Conservation (phyloP, 2,888 invertebrate genomes). For the Argyresthia albistria region DNA sequence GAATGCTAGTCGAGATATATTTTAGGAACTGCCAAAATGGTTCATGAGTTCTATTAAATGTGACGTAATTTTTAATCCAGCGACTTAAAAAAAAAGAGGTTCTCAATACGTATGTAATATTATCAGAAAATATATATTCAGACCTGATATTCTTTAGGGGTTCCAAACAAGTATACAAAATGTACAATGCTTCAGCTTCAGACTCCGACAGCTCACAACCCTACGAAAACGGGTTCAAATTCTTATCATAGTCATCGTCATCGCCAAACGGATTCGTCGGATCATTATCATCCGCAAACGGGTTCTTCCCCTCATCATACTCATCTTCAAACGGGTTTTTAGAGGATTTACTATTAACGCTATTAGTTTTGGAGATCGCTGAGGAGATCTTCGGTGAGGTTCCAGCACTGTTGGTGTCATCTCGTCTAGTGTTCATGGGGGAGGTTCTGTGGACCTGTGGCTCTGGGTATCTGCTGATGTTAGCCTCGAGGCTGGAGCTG, state of each 20-base stretch:
- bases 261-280: constrained; percentile 69
- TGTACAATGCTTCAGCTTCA: too few species aligned
- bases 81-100: too few species aligned
- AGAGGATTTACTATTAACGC: constrained; percentile 7
- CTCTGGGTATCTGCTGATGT: constrained; percentile 45
- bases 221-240: constrained; percentile 80
- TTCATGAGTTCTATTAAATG: too few species aligned
- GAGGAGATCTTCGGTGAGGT: constrained; percentile 31
- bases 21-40: too few species aligned
- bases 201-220: neutral
- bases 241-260: constrained; percentile 80
- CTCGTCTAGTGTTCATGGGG: neutral
- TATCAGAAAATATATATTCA: too few species aligned
- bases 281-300: constrained; percentile 67
- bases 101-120: too few species aligned
- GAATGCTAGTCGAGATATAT: too few species aligned
- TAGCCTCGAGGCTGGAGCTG: constrained; percentile 75
- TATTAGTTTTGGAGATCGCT: constrained; percentile 23
- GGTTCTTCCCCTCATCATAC: constrained; percentile 77
- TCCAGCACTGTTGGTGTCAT: constrained; percentile 15
- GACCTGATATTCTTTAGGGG: too few species aligned
- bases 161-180: too few species aligned
- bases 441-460: constrained; percentile 1
- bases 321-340: constrained; percentile 53
- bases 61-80: too few species aligned